A percentile compares a stretch with the other conserved stretches of the same genome.
Conservation (phyloP, 2,888 invertebrate genomes). For the Omphaloscelis lunosa region DNA sequence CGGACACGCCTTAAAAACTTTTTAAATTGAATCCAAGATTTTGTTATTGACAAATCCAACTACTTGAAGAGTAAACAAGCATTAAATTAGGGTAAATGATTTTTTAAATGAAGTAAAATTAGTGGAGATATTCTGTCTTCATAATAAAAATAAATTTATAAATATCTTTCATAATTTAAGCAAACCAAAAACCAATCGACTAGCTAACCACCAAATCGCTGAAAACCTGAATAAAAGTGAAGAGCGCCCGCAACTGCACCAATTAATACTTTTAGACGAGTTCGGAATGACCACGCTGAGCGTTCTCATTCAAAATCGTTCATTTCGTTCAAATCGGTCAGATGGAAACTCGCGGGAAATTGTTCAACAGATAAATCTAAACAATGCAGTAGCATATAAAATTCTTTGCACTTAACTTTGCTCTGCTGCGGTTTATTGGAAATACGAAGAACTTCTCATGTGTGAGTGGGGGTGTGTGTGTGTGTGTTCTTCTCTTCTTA, state of each 20-base stretch:
- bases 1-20: too few relatives aligned
- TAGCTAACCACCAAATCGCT: constrained; percentile 3
- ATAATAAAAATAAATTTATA: background rate
- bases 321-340: constrained; percentile 26
- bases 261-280: constrained; percentile 56
- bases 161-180: background rate
- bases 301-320: constrained; percentile 18
- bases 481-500: background rate
- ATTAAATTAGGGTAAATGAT: background rate
- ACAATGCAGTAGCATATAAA: constrained; percentile 18
- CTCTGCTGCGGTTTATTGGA: background rate
- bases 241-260: constrained; percentile 43
- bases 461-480: too few relatives aligned
- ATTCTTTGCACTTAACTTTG: background rate
- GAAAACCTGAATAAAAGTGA: constrained; percentile 31
- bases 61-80: background rate
- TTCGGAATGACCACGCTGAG: constrained; percentile 24
- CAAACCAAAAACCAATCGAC: background rate
- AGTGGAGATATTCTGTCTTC: too few relatives aligned
- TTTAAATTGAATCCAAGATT: background rate
- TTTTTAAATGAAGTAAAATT: background rate
- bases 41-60: background rate
- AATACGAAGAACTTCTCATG: background rate
- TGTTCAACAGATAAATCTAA: constrained; percentile 15
- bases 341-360: constrained; percentile 15